Conservation (phyloP, 2,888 invertebrate species). For the Synergus laeviventris region DNA sequence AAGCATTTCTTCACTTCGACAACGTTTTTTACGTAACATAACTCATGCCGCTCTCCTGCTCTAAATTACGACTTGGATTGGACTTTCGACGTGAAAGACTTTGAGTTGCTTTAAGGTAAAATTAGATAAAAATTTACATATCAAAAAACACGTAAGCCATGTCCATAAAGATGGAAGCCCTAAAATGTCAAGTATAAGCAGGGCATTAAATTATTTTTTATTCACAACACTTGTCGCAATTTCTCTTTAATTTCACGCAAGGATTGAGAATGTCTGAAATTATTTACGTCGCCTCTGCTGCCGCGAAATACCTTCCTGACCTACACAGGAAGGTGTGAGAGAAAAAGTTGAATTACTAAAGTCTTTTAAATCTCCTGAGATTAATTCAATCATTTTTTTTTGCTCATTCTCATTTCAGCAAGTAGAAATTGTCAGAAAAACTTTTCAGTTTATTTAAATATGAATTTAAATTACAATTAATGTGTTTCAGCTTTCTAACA, state of each 20-base stretch:
- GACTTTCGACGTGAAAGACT: slow-evolving; percentile 60
- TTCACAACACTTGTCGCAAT: slow-evolving; percentile 10
- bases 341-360: background rate
- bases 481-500: slow-evolving; percentile 30
- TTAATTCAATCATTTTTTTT: background rate
- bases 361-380: background rate
- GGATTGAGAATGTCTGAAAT: background rate
- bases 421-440: background rate
- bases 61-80: slow-evolving; percentile 57
- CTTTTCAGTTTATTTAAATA: background rate
- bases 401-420: background rate
- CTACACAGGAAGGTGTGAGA: background rate
- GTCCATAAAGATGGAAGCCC: background rate
- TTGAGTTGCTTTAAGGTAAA: background rate
- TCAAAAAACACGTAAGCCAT: background rate
- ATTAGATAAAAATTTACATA: slow-evolving; percentile 37
- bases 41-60: slow-evolving; percentile 51
- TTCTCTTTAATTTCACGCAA: slow-evolving; percentile 1
- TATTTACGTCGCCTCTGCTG: background rate
- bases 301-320: background rate
- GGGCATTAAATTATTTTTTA: slow-evolving; percentile 2
- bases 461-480: slow-evolving; percentile 26
- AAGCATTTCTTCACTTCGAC: slow-evolving; percentile 58
- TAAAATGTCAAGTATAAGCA: slow-evolving; percentile 10
- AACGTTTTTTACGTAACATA: slow-evolving; percentile 68